Evolutionary conservation across 1,140 invertebrate species (phyloP), one percentile per base, ranked within the genome.

Genomic region (Caenorhabditis latens): DNA sequence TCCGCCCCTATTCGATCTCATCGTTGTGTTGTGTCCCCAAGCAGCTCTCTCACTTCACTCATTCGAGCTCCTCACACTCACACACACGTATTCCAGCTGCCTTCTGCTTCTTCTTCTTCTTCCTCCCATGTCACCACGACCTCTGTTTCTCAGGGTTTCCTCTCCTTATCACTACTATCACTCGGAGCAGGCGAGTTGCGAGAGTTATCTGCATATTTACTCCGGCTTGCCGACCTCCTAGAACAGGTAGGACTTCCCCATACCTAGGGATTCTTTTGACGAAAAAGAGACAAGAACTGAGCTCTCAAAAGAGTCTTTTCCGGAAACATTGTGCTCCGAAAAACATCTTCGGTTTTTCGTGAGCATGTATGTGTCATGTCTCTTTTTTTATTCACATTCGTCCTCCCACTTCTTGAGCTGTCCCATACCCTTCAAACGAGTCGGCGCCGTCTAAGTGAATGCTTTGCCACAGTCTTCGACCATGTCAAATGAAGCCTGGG

Each of bases 401-500:
- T 50, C 21, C 48, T 65, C 46, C 32, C 24, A 4, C 46, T 7
- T 32, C 13, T 53, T 16, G n/a, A 75, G 65, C 63, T 55, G 65
- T 21, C 50, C 50, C 21, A 1, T 24, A 16, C 63, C 42, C 19
- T 79, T 58, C 16, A 46, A 53, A 42, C 67, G 61, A 46, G 57
- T 84, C 67, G 48, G 42, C 67, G 84, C 67, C 84, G 67, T 65
- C 46, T 85, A 85, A 85, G 84, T 85, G 84, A 85, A 85, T 85
- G 84, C 84, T 85, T 85, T 85, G 84, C 84, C 84, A 85, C 84
- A 85, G 84, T 85, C 84, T 85, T 85, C 63, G 84, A 85, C 40
- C 43, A 53, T 71, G 65, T 85, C 43, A 79, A 14, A 79, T 50
- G 71, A 79, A 79, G 71, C 71, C 84, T 85, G 84, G 84, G 84